Percentiles rank a stretch among this genome's conserved stretches.
Conservation (phyloP, 2,888 invertebrate genomes). For the Cataglyphis cursor region DNA sequence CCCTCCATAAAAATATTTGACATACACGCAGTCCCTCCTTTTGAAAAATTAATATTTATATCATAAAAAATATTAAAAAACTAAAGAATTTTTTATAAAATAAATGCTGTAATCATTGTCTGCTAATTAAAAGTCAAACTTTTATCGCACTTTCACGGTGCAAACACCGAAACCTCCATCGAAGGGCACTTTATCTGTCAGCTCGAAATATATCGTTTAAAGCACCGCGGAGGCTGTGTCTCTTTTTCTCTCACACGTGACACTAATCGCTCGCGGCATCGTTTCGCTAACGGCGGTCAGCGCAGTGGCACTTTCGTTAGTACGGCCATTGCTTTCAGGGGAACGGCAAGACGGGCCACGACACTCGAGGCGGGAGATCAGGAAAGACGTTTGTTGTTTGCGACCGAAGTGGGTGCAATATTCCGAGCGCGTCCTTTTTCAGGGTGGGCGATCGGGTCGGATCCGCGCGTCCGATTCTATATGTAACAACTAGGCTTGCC, state of each 20-base stretch:
- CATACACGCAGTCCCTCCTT: no score
- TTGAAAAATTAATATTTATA: neutral
- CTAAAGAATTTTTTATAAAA: neutral
- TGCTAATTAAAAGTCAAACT: neutral
- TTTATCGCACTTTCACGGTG: neutral
- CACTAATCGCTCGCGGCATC: slow-evolving; percentile 76
- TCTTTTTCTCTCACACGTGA: slow-evolving; percentile 40
- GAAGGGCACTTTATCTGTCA: slow-evolving; percentile 41
- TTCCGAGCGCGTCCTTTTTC: slow-evolving; percentile 68
- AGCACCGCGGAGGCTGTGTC: slow-evolving; percentile 45
- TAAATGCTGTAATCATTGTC: neutral
- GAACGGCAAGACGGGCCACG: slow-evolving; percentile 51
- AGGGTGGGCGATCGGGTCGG: slow-evolving; percentile 37
- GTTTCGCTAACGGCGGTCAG: slow-evolving; percentile 73
- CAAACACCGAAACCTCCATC: slow-evolving; percentile 21
- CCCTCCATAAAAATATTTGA: no score
- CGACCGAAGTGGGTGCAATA: slow-evolving; percentile 84
- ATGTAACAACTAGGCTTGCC: slow-evolving; percentile 54
- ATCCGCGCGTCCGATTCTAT: slow-evolving; percentile 30
- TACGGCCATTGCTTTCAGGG: slow-evolving; percentile 68
- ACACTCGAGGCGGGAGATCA: slow-evolving; percentile 29
- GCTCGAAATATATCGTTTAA: slow-evolving; percentile 43
- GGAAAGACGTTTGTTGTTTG: slow-evolving; percentile 79
- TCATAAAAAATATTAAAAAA: neutral
- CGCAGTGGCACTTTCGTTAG: slow-evolving; percentile 65